Base-by-base conservation (phyloP, 2,888 invertebrate species). In the Epistrophella euchroma region DNA sequence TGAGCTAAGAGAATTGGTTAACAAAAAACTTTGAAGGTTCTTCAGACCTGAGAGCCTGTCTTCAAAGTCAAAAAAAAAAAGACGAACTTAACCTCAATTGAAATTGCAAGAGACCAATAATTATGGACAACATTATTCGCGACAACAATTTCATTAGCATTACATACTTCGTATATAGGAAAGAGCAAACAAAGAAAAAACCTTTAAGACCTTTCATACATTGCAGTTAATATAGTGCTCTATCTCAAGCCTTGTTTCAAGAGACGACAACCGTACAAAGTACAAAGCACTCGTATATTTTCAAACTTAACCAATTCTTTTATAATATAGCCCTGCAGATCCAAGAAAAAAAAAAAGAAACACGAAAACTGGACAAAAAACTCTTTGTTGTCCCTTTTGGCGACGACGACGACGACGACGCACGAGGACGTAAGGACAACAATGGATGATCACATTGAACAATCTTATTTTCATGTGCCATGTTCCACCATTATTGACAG, bases 381-480 rank as follows among this genome's bases (percentile, higher is more conserved):
- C 22, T 68, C 70, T 80, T 66, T 82, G 82, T 74, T 74, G 52
- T 86, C 43, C 77, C 70, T 77, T 73, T 80, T 68, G 35, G 50
- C 25, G n/a, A 25, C 37, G 32, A 32, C 9, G 4, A n/a, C 55
- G 2, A 32, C 10, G 15, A 37, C 37, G 19, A 55, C 28, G 4
- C 4, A 13, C 50, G 25, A 56, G 17, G 70, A 45, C 15, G 28
- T 50, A 64, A 77, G 56, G 43, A 73, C 76, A 76, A 86, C 85
- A 86, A 86, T 82, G 86, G 86, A 77, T 81, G 81, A 86, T 82
- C 82, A 86, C 82, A 82, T 78, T 74, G 77, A 74, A 86, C 86
- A 86, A 86, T 86, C 77, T 86, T 82, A 86, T 86, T 86, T 68
- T 86, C 82, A 82, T 74, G 77, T 78, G 86, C 86, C 86, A 86